Base-by-base conservation (phyloP, 1,140 invertebrate genomes). In the Lucilia cuprina region DNA sequence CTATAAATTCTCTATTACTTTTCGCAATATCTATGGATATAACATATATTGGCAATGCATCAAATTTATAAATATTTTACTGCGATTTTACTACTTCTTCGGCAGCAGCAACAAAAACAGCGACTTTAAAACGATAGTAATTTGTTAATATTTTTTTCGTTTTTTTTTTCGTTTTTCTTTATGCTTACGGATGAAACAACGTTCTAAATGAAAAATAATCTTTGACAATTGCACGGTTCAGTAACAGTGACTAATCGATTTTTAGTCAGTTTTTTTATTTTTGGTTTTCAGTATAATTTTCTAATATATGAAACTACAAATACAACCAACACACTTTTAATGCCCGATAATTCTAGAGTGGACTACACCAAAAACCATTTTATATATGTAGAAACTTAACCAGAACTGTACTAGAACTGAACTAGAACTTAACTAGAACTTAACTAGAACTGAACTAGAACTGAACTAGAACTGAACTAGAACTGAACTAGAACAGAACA, bases 181-280 rank as follows among this genome's bases (percentile, higher is more conserved):
- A 30, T 30, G 25, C 9, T 70, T 21, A 21, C 0, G 9, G n/a
- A 19, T 21, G n/a, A 25, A 70, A 70, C 65, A 70, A 70, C 65
- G 21, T 70, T 70, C n/a, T 49, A 21, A 70, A 50, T 74, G 82
- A 77, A 77, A 83, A 86, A 86, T 86, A 88, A 86, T 87, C 86
- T 86, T 85, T 82, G 85, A 85, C 87, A 88, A 88, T 88, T 88
- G 87, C 87, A 87, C 84, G 86, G 84, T 87, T 88, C 85, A 82
- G 84, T 87, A 87, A 87, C 87, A 88, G 87, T 88, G 87, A 88
- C 86, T 88, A 88, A 88, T 88, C 86, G 87, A 88, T 88, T 88
- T 88, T 87, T 86, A 55, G 50, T 55, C 12, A 55, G 12, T 17
- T 55, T 55, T 55, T 84, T 86, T 87, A 86, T 55, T 55, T 55